Evolutionary conservation across 1,140 invertebrate species (phyloP), one percentile per base, ranked within the genome.

Genomic region (Teleopsis dalmanni): DNA sequence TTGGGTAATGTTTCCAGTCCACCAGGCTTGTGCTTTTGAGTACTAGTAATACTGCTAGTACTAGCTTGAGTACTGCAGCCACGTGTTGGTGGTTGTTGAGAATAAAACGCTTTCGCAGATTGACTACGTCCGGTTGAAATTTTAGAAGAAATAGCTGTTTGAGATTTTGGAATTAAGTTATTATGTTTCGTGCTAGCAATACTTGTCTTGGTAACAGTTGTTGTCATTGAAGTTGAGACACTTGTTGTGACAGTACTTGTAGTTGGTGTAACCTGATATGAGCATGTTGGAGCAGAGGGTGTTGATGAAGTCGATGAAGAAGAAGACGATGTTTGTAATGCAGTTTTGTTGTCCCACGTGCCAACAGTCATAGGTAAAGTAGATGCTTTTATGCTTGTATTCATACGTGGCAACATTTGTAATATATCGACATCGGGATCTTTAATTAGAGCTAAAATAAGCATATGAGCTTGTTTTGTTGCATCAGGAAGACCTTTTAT

Each of bases 401-500:
- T 82, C 18, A 78, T 75, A 71, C 85, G 78, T 53, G 85, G 81
- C 57, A 95, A 70, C 73, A 95, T 83, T 69, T 90, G 85, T 51
- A 82, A 71, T 54, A 95, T 84, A 68, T 97, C 92, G 7, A 88
- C 88, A 50, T 97, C 92, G 5, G 92, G 88, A 75, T 96, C 92
- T 71, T 91, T 88, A 51, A 95, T 90, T 40, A 96, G 76, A 13
- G 87, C 79, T 33, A 84, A 79, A 50, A 96, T 96, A 45, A 95
- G 76, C 47, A 78, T 78, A 59, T 91, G 84, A 38, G 93, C 93
- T 70, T 93, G 88, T 65, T 88, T 88, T 3, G 87, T 94, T 1
- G 90, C 87, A 54, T 96, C 93, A 14, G 82, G 77, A n/a, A 88
- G 84, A 38, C 93, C 93, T 71, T 92, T 95, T 57, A 98, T 95